Evolutionary conservation across 2,888 invertebrate genomes (phyloP).

Genomic region (Agriotes lineatus): DNA sequence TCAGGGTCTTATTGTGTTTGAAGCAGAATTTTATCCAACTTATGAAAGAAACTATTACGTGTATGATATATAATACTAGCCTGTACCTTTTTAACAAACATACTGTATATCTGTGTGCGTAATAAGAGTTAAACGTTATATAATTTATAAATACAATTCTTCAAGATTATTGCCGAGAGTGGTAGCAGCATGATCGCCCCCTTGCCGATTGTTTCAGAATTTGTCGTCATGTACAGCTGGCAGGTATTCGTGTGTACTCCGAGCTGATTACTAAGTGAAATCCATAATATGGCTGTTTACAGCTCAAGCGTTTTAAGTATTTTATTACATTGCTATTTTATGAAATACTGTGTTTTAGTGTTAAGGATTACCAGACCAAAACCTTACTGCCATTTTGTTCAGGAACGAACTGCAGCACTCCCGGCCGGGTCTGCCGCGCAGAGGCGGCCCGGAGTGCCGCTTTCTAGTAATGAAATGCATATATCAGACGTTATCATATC

Average conservation of each 20-base stretch:
- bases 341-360: constrained; percentile 37
- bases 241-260: constrained; percentile 31
- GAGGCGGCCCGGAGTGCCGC: constrained; percentile 1
- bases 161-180: too few relatives aligned
- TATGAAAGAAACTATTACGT: too few relatives aligned
- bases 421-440: background rate
- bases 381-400: constrained; percentile 45
- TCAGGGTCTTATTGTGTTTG: too few relatives aligned
- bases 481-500: constrained; percentile 42
- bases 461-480: constrained; percentile 6
- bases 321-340: constrained; percentile 41
- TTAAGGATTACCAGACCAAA: constrained; percentile 47
- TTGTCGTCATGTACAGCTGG: constrained; percentile 15
- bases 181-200: too few relatives aligned
- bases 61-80: too few relatives aligned
- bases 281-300: constrained; percentile 10
- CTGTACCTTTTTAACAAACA: too few relatives aligned
- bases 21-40: too few relatives aligned
- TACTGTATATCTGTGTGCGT: too few relatives aligned
- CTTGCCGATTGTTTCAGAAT: background rate
- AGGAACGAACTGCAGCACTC: constrained; percentile 13
- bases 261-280: constrained; percentile 20
- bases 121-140: too few relatives aligned
- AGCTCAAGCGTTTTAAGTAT: constrained; percentile 38
- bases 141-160: too few relatives aligned